Evolutionary conservation across 2,797 vertebrate genomes (phyloP).

Genomic region (Alosa sapidissima): DNA sequence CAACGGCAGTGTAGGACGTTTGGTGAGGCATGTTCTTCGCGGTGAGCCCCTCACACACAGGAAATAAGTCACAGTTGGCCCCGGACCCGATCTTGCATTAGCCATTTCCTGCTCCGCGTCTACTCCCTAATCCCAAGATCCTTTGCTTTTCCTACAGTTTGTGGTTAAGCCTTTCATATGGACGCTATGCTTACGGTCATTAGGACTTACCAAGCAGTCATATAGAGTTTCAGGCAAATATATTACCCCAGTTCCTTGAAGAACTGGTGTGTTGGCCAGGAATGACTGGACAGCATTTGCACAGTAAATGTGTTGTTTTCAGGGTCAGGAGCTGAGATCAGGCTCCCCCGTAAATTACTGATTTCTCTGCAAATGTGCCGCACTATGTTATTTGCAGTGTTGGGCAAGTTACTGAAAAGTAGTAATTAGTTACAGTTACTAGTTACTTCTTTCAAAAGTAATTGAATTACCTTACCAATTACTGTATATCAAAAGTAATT

Average conservation of each 20-base stretch:
- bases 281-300: slow-evolving; percentile 5
- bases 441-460: too few species aligned
- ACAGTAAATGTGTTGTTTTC: slow-evolving; percentile 18
- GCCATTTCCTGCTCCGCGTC: background rate
- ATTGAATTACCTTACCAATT: too few species aligned
- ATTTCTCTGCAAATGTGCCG: background rate
- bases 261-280: background rate
- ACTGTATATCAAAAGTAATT: too few species aligned
- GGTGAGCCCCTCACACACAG: background rate
- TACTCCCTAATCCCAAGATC: slow-evolving; percentile 27
- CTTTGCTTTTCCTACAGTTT: slow-evolving; percentile 18
- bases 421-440: too few species aligned
- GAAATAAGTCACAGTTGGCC: slow-evolving; percentile 22
- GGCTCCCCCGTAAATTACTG: background rate
- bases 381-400: background rate
- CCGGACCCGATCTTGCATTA: background rate
- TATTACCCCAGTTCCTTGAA: slow-evolving; percentile 1
- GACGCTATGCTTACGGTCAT: background rate
- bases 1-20: slow-evolving; percentile 27
- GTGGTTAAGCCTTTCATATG: slow-evolving; percentile 2
- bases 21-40: slow-evolving; percentile 1
- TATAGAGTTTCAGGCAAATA: background rate
- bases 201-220: slow-evolving; percentile 13
- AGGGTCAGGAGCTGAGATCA: background rate
- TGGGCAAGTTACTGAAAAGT: too few species aligned